Evolutionary conservation across 2,888 invertebrate species (phyloP).

Genomic region (Idaea straminata): DNA sequence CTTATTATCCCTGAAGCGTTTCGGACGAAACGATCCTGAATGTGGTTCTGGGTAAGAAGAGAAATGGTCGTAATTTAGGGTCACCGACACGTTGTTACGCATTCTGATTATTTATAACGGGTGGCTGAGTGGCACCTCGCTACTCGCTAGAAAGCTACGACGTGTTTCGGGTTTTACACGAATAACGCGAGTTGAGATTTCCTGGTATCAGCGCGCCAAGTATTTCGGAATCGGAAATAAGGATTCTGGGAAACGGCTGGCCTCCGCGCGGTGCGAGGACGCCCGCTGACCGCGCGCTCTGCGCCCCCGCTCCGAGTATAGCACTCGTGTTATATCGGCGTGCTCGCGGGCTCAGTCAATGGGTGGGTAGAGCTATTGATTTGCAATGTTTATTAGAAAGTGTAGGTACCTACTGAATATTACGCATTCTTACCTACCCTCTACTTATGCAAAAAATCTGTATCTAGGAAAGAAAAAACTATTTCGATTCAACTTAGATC

Average conservation of each 20-base stretch:
- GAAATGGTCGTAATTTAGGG: conserved; percentile 51
- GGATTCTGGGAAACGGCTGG: conserved; percentile 71
- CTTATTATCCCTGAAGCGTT: background rate
- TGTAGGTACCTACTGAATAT: too few species aligned
- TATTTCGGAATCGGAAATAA: conserved; percentile 78
- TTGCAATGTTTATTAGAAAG: too few species aligned
- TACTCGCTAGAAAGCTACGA: conserved; percentile 69
- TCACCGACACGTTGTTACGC: conserved; percentile 67
- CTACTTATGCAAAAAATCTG: too few species aligned
- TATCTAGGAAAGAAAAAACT: too few species aligned
- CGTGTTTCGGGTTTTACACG: conserved; percentile 71
- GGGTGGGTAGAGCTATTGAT: too few species aligned
- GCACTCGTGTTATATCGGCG: background rate
- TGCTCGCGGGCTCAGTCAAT: background rate
- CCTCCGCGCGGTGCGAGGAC: conserved; percentile 53
- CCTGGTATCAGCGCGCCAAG: conserved; percentile 66
- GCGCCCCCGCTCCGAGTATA: background rate
- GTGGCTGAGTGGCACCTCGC: conserved; percentile 57
- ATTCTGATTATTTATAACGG: conserved; percentile 73
- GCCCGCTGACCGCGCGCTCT: conserved; percentile 23
- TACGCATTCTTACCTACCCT: too few species aligned
- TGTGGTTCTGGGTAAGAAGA: conserved; percentile 27
- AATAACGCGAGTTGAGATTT: conserved; percentile 70
- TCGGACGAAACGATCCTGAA: conserved; percentile 16
- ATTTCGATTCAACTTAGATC: too few species aligned